Conservation (phyloP, 2,797 vertebrate species). For the Clamator glandarius region DNA sequence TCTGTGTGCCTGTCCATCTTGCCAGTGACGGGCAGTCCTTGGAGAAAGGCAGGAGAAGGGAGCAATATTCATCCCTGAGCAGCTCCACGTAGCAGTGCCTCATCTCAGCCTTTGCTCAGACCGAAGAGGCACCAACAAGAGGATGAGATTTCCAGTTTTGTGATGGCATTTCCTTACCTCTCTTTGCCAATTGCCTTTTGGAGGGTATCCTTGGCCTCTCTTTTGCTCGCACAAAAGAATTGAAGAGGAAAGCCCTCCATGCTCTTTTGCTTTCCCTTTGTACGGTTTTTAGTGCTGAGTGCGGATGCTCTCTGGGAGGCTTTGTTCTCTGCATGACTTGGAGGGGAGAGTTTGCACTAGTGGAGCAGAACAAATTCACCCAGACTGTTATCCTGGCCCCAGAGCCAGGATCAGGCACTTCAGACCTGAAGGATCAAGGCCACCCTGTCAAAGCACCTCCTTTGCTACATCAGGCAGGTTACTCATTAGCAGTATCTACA, state of each 20-base stretch:
- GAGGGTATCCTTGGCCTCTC: not conserved
- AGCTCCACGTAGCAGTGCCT: not conserved
- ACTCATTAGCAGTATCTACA: not conserved
- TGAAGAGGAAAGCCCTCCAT: not conserved
- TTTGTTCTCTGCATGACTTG: not conserved
- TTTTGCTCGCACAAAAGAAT: not conserved
- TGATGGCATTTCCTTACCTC: not conserved
- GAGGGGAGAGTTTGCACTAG: not conserved
- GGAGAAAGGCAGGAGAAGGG: not conserved
- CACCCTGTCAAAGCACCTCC: not conserved
- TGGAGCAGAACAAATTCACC: not conserved
- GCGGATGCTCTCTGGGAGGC: rapidly evolving
- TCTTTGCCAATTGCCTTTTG: not conserved
- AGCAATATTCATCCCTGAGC: not conserved
- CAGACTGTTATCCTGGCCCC: not conserved
- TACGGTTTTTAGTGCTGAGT: rapidly evolving
- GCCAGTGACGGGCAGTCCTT: not conserved
- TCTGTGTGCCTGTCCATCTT: not conserved
- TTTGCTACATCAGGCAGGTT: not conserved
- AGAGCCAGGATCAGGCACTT: not conserved
- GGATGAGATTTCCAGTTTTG: not conserved
- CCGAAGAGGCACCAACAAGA: not conserved
- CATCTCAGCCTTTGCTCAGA: not conserved
- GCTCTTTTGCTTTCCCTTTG: not conserved
- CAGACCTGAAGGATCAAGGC: not conserved